Evolutionary conservation across 1,140 invertebrate genomes (phyloP), one percentile per base, ranked within the genome.

Genomic region (Drosophila lacertosa): DNA sequence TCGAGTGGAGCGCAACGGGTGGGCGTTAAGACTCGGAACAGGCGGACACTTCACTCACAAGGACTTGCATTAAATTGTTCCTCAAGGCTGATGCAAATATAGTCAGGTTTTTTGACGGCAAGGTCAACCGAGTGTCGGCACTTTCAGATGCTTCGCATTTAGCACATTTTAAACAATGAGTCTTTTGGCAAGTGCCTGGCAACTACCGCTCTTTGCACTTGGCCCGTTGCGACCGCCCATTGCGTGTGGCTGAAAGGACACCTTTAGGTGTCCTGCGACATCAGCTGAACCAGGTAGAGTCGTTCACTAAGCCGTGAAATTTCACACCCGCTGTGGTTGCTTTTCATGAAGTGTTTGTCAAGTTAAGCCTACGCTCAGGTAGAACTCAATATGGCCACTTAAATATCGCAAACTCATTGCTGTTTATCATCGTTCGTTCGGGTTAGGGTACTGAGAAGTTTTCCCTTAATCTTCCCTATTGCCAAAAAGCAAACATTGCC

Each of bases 251-350:
- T 40, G 18, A 2, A 29, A n/a, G 15, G 9, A 42, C 62, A 65
- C 39, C 39, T 35, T 33, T 4, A 44, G 16, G 33, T 45, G 42
- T 74, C 55, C 58, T 33, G 48, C 16, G 47, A 20, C 54, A 58
- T 11, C 59, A 63, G 37, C 35, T 65, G 54, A 29, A 58, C 69
- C 68, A 82, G 78, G 74, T 78, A 83, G 40, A 37, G 11, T 6
- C 18, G 7, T 29, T 7, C 18, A 54, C 47, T 74, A 86, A 86
- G 67, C 82, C 69, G 82, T 81, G 62, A 88, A 81, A 67, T 65
- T 86, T 86, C 81, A 86, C 81, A 86, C 81, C 81, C 77, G 77
- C 81, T 77, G 82, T 54, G 82, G 82, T 67, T 70, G 67, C 48
- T 80, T 75, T 59, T 75, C 51, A 69, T 84, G 42, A 67, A 84